A percentile compares a stretch with the other conserved stretches of the same genome.
phyloP scores from a whole-genome alignment of 2,797 vertebrate genomes.

The Melanotaenia trifasciata region DNA sequence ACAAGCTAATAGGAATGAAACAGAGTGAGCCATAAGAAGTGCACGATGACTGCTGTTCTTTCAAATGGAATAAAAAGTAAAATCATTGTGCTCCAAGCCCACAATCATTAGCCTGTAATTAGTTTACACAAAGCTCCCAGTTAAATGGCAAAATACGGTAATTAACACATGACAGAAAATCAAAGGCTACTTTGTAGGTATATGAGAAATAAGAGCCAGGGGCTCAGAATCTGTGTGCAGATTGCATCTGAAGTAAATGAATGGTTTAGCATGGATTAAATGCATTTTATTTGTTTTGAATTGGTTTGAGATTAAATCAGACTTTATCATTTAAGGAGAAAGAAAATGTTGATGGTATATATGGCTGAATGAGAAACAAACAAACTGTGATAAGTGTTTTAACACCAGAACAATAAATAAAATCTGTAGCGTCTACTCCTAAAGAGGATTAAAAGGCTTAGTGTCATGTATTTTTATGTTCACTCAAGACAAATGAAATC shows the following conservation, averaged over 20 bases:
- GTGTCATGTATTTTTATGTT: slow-evolving; percentile 5
- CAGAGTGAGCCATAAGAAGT: slow-evolving; percentile 87
- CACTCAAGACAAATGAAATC: background rate
- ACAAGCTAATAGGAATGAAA: slow-evolving; percentile 94
- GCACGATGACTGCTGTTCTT: slow-evolving; percentile 88
- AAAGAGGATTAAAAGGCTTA: background rate
- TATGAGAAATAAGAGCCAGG: slow-evolving; percentile 94
- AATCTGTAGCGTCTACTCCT: slow-evolving; percentile 8
- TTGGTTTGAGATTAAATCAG: slow-evolving; percentile 40
- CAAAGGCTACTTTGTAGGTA: slow-evolving; percentile 98
- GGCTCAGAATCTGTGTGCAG: slow-evolving; percentile 90
- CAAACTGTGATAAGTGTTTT: background rate
- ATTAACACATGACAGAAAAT: slow-evolving; percentile 99
- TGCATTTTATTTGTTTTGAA: slow-evolving; percentile 58
- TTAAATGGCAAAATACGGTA: slow-evolving; percentile 98
- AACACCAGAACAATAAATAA: background rate
- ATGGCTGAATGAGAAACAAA: slow-evolving; percentile 12
- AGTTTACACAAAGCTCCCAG: slow-evolving; percentile 98
- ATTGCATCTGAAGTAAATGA: slow-evolving; percentile 92
- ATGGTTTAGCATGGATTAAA: slow-evolving; percentile 85
- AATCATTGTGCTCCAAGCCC: slow-evolving; percentile 91
- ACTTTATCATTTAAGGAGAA: slow-evolving; percentile 35
- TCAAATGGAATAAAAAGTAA: slow-evolving; percentile 93
- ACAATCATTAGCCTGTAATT: slow-evolving; percentile 99
- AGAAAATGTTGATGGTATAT: slow-evolving; percentile 5